phyloP scores from a whole-genome alignment of 2,888 invertebrate species.

The Helicoverpa assulta region DNA sequence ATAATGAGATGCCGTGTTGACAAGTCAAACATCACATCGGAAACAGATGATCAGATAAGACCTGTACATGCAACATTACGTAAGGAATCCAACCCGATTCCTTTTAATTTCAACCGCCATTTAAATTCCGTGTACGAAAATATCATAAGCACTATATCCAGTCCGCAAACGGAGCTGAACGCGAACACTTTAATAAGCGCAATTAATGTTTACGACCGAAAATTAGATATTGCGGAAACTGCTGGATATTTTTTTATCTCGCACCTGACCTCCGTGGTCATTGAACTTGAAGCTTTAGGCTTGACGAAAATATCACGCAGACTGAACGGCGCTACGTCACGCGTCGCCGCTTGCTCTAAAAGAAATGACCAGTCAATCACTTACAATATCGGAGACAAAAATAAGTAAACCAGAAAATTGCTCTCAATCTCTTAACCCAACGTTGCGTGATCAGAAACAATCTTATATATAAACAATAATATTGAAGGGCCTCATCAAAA shows the following conservation, averaged over 20 bases:
- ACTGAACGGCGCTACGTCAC: slow-evolving; percentile 77
- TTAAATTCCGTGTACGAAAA: slow-evolving; percentile 50
- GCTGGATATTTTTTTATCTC: slow-evolving; percentile 73
- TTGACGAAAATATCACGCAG: slow-evolving; percentile 79
- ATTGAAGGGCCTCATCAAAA: slow-evolving; percentile 44
- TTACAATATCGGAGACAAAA: slow-evolving; percentile 65
- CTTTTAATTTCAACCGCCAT: slow-evolving; percentile 41
- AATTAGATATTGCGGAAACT: slow-evolving; percentile 83
- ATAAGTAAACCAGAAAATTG: slow-evolving; percentile 72
- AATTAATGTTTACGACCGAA: slow-evolving; percentile 83
- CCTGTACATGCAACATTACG: slow-evolving; percentile 46
- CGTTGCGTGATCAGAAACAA: slow-evolving; percentile 49
- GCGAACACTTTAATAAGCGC: slow-evolving; percentile 73
- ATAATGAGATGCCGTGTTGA: slow-evolving; percentile 59
- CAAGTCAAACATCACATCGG: slow-evolving; percentile 55
- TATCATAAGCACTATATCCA: slow-evolving; percentile 50
- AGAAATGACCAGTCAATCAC: slow-evolving; percentile 67
- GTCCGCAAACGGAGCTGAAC: slow-evolving; percentile 49
- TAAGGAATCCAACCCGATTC: slow-evolving; percentile 41
- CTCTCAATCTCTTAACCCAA: slow-evolving; percentile 55
- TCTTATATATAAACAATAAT: slow-evolving; percentile 46
- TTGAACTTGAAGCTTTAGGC: slow-evolving; percentile 78
- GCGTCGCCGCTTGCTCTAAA: slow-evolving; percentile 65
- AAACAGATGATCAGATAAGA: slow-evolving; percentile 58
- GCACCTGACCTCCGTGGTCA: slow-evolving; percentile 83